A percentile compares a stretch with the other conserved stretches of the same genome.
These are phyloP conservation scores for Pedionomus torquatus DNA, from an alignment of 2,113 vertebrate species.

Conservation along the genomic window DNA sequence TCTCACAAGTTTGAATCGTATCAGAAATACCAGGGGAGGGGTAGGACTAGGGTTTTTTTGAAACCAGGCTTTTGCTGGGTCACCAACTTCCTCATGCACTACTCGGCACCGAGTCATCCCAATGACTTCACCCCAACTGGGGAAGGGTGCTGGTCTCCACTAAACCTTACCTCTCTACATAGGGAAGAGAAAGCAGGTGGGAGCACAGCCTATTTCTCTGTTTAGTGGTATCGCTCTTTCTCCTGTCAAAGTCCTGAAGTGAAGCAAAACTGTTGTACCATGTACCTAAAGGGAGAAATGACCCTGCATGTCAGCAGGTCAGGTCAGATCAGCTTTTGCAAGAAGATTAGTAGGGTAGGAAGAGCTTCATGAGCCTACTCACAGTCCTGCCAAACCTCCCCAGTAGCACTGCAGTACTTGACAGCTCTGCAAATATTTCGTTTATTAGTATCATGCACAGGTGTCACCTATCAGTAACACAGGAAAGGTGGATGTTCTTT, in stretches of 20 bases:
- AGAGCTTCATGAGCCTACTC: background rate
- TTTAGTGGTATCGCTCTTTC: background rate
- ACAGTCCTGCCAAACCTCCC: background rate
- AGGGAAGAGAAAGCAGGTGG: background rate
- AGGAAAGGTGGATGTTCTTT: background rate
- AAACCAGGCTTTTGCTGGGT: background rate
- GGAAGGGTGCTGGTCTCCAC: background rate
- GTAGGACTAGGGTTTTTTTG: background rate
- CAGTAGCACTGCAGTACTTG: background rate
- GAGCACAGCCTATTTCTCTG: background rate
- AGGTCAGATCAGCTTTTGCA: background rate
- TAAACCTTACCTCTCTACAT: background rate
- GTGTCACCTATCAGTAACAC: background rate
- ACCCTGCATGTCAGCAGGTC: background rate
- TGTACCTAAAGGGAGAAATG: background rate
- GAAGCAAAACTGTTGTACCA: background rate
- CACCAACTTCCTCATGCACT: background rate
- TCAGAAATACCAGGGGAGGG: background rate
- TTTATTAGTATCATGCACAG: background rate
- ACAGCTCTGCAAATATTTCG: background rate
- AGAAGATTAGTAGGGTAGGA: background rate
- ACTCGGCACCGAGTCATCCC: background rate
- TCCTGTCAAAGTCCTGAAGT: background rate
- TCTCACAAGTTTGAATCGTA: background rate
- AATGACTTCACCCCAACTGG: background rate